phyloP scores from a whole-genome alignment of 2,888 invertebrate genomes.

The Norana najaformis region DNA sequence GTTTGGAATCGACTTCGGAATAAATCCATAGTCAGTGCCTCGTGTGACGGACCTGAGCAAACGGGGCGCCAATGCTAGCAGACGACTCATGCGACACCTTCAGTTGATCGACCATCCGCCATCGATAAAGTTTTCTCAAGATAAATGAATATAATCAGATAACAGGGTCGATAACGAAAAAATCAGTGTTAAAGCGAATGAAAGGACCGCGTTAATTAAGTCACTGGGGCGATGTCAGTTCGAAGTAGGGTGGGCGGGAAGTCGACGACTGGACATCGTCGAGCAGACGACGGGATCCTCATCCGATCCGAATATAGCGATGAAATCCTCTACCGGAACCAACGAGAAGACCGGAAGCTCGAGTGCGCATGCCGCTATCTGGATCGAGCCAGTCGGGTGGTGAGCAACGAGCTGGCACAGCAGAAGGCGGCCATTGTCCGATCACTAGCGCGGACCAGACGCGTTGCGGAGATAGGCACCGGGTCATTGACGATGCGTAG shows the following conservation, averaged over 20 bases:
- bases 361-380: conserved; percentile 18
- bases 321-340: conserved; percentile 1
- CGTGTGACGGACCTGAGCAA: not conserved
- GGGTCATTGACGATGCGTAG: not conserved
- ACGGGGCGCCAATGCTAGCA: not conserved
- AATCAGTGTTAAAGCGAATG: not conserved
- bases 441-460: not conserved
- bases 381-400: conserved; percentile 9
- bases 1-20: not conserved
- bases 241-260: not conserved
- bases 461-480: not conserved
- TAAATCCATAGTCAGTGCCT: not conserved
- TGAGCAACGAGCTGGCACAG: conserved; percentile 8
- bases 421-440: conserved; percentile 1
- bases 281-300: not conserved
- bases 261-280: not conserved
- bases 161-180: not conserved
- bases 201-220: too few species aligned
- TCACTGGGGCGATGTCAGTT: not conserved
- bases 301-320: conserved; percentile 23
- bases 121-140: not conserved
- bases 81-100: not conserved
- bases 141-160: not conserved
- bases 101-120: not conserved
- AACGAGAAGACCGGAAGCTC: conserved; percentile 7